phyloP scores from a whole-genome alignment of 1,140 invertebrate species.

The Thalassaphorura encarpata region DNA sequence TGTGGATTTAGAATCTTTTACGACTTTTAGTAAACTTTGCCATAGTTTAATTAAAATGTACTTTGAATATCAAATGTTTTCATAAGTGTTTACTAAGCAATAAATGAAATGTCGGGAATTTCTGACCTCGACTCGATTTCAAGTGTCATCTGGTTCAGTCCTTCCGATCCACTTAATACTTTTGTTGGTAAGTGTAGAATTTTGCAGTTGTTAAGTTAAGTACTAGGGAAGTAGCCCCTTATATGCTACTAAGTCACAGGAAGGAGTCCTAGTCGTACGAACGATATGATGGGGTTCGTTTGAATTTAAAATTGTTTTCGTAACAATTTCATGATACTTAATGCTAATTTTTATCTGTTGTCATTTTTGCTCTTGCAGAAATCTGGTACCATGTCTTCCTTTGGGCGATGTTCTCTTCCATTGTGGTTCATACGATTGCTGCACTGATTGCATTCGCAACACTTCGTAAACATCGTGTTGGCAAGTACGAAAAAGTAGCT shows the following conservation, averaged over 20 bases:
- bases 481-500: slow-evolving; percentile 60
- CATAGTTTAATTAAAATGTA: too few relatives aligned
- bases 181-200: slow-evolving; percentile 38
- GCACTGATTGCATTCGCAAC: slow-evolving; percentile 81
- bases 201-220: background rate
- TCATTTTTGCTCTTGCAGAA: slow-evolving; percentile 46
- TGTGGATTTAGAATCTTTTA: too few relatives aligned
- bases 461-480: slow-evolving; percentile 82
- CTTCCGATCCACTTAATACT: slow-evolving; percentile 38
- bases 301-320: too few relatives aligned
- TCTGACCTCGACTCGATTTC: slow-evolving; percentile 32
- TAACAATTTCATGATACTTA: slow-evolving; percentile 25
- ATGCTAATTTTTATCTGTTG: slow-evolving; percentile 15
- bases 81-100: too few relatives aligned
- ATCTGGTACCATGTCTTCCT: slow-evolving; percentile 95
- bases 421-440: slow-evolving; percentile 81
- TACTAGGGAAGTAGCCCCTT: too few relatives aligned
- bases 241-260: too few relatives aligned
- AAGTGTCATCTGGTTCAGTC: slow-evolving; percentile 39
- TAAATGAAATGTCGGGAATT: too few relatives aligned
- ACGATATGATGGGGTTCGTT: too few relatives aligned
- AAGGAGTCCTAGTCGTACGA: too few relatives aligned
- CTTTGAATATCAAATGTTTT: too few relatives aligned
- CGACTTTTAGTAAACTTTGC: too few relatives aligned
- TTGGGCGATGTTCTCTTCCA: slow-evolving; percentile 85